These are phyloP conservation scores for Machaerirhynchus nigripectus DNA, from an alignment of 2,113 vertebrate species.

Conservation along the genomic window DNA sequence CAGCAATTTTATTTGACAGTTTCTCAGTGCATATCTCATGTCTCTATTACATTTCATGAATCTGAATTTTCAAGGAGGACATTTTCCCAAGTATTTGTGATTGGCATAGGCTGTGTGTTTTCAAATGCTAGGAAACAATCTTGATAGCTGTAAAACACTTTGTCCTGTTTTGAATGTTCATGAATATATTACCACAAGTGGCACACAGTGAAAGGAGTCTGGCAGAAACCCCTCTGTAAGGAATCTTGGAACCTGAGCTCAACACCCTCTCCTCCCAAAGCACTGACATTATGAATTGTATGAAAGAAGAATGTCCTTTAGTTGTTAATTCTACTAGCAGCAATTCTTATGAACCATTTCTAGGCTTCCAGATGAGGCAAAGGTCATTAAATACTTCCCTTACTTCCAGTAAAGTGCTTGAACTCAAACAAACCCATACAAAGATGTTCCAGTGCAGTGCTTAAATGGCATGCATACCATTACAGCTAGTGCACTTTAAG, in stretches of 20 bases:
- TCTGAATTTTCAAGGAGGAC: not conserved
- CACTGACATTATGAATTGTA: not conserved
- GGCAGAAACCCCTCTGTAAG: not conserved
- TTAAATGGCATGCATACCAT: slow-evolving; percentile 8
- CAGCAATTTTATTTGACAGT: not conserved
- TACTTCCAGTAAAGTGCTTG: not conserved
- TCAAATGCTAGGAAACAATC: not conserved
- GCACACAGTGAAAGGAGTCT: not conserved
- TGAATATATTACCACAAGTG: not conserved
- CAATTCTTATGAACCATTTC: not conserved
- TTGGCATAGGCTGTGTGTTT: not conserved
- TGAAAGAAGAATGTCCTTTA: not conserved
- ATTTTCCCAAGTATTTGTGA: not conserved
- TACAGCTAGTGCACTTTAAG: slow-evolving; percentile 12
- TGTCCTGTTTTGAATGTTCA: not conserved
- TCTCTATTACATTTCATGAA: not conserved
- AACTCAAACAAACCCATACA: not conserved
- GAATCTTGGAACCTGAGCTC: not conserved
- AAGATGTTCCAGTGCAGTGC: slow-evolving; percentile 10
- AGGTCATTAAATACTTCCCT: not conserved
- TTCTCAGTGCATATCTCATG: not conserved
- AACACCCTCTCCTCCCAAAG: not conserved
- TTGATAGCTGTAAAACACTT: not conserved
- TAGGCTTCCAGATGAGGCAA: not conserved
- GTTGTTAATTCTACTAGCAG: not conserved